Evolutionary conservation across 2,797 vertebrate species (phyloP).

Genomic region (Botia kubotai): DNA sequence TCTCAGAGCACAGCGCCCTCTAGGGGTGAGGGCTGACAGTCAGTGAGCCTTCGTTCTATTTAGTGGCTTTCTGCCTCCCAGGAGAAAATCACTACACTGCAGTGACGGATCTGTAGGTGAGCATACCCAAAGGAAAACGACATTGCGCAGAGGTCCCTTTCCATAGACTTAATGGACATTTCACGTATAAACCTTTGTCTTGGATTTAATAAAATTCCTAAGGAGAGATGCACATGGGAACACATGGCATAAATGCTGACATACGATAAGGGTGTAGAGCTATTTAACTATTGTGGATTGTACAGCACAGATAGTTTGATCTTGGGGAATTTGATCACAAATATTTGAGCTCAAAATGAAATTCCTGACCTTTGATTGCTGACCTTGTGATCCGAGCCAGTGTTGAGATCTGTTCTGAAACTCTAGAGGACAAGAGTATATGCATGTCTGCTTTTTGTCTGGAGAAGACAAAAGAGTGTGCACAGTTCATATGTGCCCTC

Average conservation of each 20-base stretch:
- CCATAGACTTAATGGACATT: not conserved
- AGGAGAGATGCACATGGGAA: not conserved
- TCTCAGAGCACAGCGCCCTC: constrained; percentile 65
- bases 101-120: constrained; percentile 20
- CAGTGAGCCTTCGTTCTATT: constrained; percentile 20
- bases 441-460: constrained; percentile 7
- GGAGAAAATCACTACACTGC: not conserved
- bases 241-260: too few species aligned
- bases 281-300: too few species aligned
- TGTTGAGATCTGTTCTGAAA: not conserved
- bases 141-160: not conserved
- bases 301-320: too few species aligned
- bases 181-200: not conserved
- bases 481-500: constrained; percentile 30
- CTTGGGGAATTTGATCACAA: too few species aligned
- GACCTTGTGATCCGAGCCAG: too few species aligned
- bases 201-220: not conserved
- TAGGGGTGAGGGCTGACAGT: constrained; percentile 31
- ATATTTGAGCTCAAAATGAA: too few species aligned
- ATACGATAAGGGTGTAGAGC: too few species aligned
- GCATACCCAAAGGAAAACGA: constrained; percentile 8
- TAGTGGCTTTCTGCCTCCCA: constrained; percentile 15
- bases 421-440: too few species aligned
- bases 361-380: too few species aligned
- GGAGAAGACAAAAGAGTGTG: constrained; percentile 2